These are phyloP conservation scores for Gryon sp. DNA, from an alignment of 1,140 invertebrate genomes.

Conservation along the genomic window DNA sequence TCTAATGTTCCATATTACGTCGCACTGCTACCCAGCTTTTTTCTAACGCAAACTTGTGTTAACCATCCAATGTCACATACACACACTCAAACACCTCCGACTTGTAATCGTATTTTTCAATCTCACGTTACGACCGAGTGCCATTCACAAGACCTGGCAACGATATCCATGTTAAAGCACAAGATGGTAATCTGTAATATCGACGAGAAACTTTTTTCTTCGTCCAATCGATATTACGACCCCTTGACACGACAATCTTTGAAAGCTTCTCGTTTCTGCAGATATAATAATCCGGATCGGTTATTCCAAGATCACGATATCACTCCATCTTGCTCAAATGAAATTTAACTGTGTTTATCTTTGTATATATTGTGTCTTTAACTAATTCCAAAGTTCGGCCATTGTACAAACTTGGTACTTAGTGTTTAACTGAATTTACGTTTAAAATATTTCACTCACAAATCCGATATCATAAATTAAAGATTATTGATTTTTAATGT, in stretches of 20 bases:
- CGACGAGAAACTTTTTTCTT: slow-evolving; percentile 9
- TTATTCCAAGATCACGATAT: slow-evolving; percentile 32
- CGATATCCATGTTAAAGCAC: slow-evolving; percentile 51
- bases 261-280: slow-evolving; percentile 43
- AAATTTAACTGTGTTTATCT: slow-evolving; percentile 40
- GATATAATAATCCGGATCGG: slow-evolving; percentile 47
- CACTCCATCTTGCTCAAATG: neutral
- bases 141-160: slow-evolving; percentile 47
- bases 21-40: too few species aligned
- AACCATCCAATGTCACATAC: too few species aligned
- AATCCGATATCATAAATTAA: too few species aligned
- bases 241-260: slow-evolving; percentile 54
- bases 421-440: slow-evolving; percentile 5
- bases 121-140: slow-evolving; percentile 32
- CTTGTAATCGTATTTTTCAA: slow-evolving; percentile 54
- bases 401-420: neutral
- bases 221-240: slow-evolving; percentile 34
- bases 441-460: too few species aligned
- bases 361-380: slow-evolving; percentile 1
- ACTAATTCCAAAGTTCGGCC: neutral
- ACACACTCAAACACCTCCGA: slow-evolving; percentile 19
- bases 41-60: too few species aligned
- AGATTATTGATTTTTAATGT: too few species aligned
- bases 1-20: slow-evolving; percentile 6
- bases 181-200: slow-evolving; percentile 60